Base-by-base conservation (phyloP, 2,113 vertebrate species). In the Dunckerocampus dactyliophorus region DNA sequence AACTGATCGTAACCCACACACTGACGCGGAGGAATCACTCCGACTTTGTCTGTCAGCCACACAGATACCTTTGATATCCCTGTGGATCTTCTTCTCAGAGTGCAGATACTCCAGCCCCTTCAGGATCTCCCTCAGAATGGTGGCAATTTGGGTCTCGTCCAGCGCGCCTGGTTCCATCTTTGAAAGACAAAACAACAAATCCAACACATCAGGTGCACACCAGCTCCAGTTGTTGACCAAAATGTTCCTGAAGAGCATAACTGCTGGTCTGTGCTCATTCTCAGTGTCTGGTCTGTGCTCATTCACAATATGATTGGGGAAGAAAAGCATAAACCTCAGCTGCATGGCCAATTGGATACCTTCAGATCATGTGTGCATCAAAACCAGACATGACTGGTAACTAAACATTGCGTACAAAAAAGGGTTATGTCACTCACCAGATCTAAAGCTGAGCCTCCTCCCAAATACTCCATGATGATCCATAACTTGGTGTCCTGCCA, bases 401-500 rank as follows among this genome's bases (percentile, higher is more conserved):
- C 16, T 47, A 11, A 20, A 14, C 8, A 15, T 8, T 14, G 21
- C 11, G 7, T 54, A 28, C 6, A 17, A 2, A 2, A n/a, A 4
- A 17, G 19, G 14, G 31, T n/a, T 28, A n/a, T n/a, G n/a, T n/a
- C 53, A 79, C 94, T 95, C 85, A 98, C 95, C 86, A 98, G 86
- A 84, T 98, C 95, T 79, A 97, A 88, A 0, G 95, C 95, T 10
- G 95, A 98, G 76, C 95, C 95, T 22, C 95, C 95, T 31, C 95
- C 95, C 43, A 97, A 85, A 83, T 98, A 98, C 89, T 97, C 95
- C 95, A 97, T 97, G 75, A 98, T 95, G 87, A 98, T 98, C 95
- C 95, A 98, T 86, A 98, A 86, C 86, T 98, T 97, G 63, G 95
- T 92, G 82, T 94, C 94, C 95, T 98, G 87, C 20, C 28, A 64